These are phyloP conservation scores for Drosophila truncata DNA, from an alignment of 1,140 invertebrate species.

Conservation along the genomic window DNA sequence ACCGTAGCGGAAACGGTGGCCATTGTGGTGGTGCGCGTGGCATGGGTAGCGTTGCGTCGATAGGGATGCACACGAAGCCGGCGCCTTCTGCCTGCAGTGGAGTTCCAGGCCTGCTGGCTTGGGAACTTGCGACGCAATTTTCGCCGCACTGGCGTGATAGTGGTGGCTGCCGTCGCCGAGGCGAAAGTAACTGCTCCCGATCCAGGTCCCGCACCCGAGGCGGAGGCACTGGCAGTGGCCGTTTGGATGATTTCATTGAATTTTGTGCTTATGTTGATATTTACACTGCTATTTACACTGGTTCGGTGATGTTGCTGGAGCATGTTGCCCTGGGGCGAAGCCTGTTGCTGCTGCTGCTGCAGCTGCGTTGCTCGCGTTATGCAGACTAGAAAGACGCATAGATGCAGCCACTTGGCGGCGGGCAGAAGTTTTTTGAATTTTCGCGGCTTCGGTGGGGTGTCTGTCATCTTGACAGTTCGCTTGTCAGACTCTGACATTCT, in stretches of 20 bases:
- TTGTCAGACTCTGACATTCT: slow-evolving; percentile 73
- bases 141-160: slow-evolving; percentile 52
- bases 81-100: slow-evolving; percentile 53
- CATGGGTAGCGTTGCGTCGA: slow-evolving; percentile 68
- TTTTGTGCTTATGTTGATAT: slow-evolving; percentile 79
- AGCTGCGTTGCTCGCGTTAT: slow-evolving; percentile 66
- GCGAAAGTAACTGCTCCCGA: slow-evolving; percentile 34
- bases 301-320: slow-evolving; percentile 68
- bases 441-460: slow-evolving; percentile 54
- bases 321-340: slow-evolving; percentile 70
- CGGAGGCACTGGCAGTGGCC: slow-evolving; percentile 57
- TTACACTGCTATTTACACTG: slow-evolving; percentile 85
- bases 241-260: slow-evolving; percentile 83
- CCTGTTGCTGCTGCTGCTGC: slow-evolving; percentile 63
- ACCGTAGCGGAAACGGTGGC: slow-evolving; percentile 57
- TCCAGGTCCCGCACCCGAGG: slow-evolving; percentile 29
- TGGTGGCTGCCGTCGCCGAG: slow-evolving; percentile 39
- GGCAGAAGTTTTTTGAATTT: slow-evolving; percentile 41
- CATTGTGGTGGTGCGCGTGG: slow-evolving; percentile 67
- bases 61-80: slow-evolving; percentile 63
- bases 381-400: slow-evolving; percentile 76
- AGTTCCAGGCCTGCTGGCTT: slow-evolving; percentile 40
- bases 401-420: slow-evolving; percentile 51
- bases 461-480: slow-evolving; percentile 82
- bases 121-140: slow-evolving; percentile 71